These are phyloP conservation scores for Fistularia commersonii DNA, from an alignment of 2,797 vertebrate species.

Conservation along the genomic window DNA sequence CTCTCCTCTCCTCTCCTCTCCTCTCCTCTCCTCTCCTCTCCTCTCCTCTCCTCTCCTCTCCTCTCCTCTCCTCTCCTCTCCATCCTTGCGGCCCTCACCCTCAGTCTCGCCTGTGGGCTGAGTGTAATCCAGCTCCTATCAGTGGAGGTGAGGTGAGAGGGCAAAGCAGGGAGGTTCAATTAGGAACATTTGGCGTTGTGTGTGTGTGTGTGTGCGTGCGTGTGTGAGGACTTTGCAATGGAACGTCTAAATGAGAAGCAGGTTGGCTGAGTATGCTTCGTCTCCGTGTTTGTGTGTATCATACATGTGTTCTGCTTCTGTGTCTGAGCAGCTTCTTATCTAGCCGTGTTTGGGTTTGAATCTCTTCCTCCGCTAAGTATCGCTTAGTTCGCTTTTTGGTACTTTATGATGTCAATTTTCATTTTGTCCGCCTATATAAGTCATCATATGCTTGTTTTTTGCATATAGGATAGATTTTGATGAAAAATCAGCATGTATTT, in stretches of 20 bases:
- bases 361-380: conserved; percentile 2
- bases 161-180: conserved; percentile 44
- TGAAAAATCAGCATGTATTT: neutral
- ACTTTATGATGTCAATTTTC: conserved; percentile 14
- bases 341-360: conserved; percentile 15
- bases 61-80: conserved; percentile 24
- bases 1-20: conserved; percentile 1
- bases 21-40: conserved; percentile 15
- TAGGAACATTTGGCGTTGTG: conserved; percentile 48
- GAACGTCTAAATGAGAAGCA: conserved; percentile 65
- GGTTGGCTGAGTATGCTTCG: conserved; percentile 36
- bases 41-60: conserved; percentile 25
- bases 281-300: conserved; percentile 36
- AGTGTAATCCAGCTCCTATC: conserved; percentile 43
- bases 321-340: conserved; percentile 20
- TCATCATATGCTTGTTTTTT: neutral
- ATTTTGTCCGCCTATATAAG: neutral
- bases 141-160: conserved; percentile 41
- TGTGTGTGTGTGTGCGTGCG: conserved; percentile 32
- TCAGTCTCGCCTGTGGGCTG: neutral
- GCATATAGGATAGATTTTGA: neutral
- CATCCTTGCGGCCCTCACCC: conserved; percentile 5
- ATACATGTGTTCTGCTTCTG: conserved; percentile 46
- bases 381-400: too few relatives aligned
- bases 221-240: conserved; percentile 46